Conservation (phyloP, 2,113 vertebrate genomes). For the Rhineura floridana region DNA sequence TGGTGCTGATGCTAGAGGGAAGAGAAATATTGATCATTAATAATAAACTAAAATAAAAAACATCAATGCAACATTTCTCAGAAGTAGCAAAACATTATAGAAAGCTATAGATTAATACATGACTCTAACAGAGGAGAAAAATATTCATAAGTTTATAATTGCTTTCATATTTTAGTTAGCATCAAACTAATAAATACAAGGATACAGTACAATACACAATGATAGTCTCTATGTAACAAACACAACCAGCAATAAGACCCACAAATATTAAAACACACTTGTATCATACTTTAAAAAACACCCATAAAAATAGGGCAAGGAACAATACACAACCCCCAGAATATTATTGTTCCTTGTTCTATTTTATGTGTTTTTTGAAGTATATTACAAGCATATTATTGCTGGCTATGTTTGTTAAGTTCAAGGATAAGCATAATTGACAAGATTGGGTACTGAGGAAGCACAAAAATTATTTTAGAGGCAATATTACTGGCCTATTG, state of each 20-base stretch:
- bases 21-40: constrained; percentile 32
- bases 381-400: too few relatives aligned
- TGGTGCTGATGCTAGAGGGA: constrained; percentile 83
- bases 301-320: too few relatives aligned
- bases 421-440: not conserved
- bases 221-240: too few relatives aligned
- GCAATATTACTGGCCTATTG: not conserved
- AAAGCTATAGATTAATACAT: not conserved
- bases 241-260: too few relatives aligned
- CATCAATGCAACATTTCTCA: not conserved
- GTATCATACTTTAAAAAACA: too few relatives aligned
- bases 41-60: constrained; percentile 38
- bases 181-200: not conserved
- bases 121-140: not conserved
- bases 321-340: too few relatives aligned
- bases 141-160: not conserved
- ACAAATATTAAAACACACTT: too few relatives aligned
- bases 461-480: accelerated
- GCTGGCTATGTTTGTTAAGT: too few relatives aligned
- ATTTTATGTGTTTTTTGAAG: too few relatives aligned
- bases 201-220: too few relatives aligned
- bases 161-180: not conserved
- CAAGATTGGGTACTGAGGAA: not conserved
- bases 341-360: too few relatives aligned
- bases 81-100: not conserved